A percentile compares a stretch with the other conserved stretches of the same genome.
Evolutionary conservation across 2,888 invertebrate species (phyloP).

Genomic region (Volucella zonaria): DNA sequence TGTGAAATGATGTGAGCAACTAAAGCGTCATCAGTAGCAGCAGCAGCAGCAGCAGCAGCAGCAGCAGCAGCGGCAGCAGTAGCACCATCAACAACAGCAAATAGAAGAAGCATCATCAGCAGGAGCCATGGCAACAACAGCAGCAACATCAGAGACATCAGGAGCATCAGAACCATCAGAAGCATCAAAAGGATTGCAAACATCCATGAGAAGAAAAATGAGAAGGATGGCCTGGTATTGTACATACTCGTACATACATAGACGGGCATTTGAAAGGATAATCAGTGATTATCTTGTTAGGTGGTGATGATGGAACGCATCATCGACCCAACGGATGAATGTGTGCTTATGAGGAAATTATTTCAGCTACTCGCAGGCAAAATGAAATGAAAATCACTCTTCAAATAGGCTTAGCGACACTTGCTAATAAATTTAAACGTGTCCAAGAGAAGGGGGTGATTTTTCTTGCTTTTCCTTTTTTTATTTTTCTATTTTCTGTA

Average conservation of each 20-base stretch:
- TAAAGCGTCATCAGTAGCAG: conserved; percentile 58
- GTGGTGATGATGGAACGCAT: conserved; percentile 64
- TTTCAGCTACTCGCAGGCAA: conserved; percentile 43
- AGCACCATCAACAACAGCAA: not conserved
- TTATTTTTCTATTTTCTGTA: too few species aligned
- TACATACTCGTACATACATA: conserved; percentile 12
- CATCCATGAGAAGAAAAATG: too few species aligned
- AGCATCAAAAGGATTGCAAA: too few species aligned
- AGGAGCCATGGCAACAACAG: too few species aligned
- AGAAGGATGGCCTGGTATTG: too few species aligned
- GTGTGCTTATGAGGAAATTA: conserved; percentile 55
- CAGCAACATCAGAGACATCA: too few species aligned
- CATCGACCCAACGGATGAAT: conserved; percentile 45
- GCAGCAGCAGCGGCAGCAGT: conserved; percentile 9
- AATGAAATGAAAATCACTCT: conserved; percentile 33
- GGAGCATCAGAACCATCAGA: too few species aligned
- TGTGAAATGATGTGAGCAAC: conserved; percentile 62
- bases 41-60: conserved; percentile 1
- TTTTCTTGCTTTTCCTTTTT: too few species aligned
- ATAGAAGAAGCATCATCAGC: too few species aligned
- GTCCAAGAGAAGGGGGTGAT: not conserved
- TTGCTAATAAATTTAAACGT: conserved; percentile 16
- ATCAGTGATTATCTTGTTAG: conserved; percentile 69
- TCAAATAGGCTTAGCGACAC: conserved; percentile 21
- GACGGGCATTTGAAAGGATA: conserved; percentile 59